These are phyloP conservation scores for Pyxicephalus adspersus DNA, from an alignment of 2,113 vertebrate species.

Conservation along the genomic window DNA sequence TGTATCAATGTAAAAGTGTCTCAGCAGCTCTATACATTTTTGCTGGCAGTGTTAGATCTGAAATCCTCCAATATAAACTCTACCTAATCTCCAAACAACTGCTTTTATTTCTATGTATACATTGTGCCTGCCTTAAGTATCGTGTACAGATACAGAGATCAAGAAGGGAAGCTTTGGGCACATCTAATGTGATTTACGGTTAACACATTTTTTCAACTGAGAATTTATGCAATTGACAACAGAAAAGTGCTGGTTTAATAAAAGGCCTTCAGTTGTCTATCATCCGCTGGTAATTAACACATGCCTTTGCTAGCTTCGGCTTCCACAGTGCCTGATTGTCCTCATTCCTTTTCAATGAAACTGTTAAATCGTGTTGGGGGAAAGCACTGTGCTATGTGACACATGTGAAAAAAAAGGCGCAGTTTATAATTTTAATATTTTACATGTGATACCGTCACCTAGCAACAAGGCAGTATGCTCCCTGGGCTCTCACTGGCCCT, in stretches of 20 bases:
- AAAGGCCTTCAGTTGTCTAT: constrained; percentile 40
- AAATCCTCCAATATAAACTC: background rate
- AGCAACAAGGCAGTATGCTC: constrained; percentile 51
- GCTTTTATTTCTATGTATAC: constrained; percentile 4
- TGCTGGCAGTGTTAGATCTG: background rate
- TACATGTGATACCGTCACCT: constrained; percentile 54
- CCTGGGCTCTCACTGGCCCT: constrained; percentile 30
- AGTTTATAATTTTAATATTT: constrained; percentile 55
- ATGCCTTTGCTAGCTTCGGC: constrained; percentile 11
- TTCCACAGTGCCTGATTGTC: constrained; percentile 38
- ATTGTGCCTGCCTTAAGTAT: background rate
- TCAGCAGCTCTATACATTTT: background rate
- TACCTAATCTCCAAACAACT: background rate
- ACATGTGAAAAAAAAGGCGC: constrained; percentile 54
- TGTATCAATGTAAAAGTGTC: background rate
- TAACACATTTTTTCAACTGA: constrained; percentile 37
- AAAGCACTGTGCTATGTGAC: constrained; percentile 46
- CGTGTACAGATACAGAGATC: background rate
- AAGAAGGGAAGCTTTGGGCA: background rate
- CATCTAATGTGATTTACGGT: constrained; percentile 24
- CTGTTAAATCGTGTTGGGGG: constrained; percentile 53
- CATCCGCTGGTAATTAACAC: constrained; percentile 46
- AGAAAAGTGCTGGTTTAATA: constrained; percentile 42
- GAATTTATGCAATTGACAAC: constrained; percentile 41
- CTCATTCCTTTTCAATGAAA: constrained; percentile 35